Percentiles rank a stretch among this genome's conserved stretches.
phyloP scores from a whole-genome alignment of 2,888 invertebrate species.

The Capitulum mitella region DNA sequence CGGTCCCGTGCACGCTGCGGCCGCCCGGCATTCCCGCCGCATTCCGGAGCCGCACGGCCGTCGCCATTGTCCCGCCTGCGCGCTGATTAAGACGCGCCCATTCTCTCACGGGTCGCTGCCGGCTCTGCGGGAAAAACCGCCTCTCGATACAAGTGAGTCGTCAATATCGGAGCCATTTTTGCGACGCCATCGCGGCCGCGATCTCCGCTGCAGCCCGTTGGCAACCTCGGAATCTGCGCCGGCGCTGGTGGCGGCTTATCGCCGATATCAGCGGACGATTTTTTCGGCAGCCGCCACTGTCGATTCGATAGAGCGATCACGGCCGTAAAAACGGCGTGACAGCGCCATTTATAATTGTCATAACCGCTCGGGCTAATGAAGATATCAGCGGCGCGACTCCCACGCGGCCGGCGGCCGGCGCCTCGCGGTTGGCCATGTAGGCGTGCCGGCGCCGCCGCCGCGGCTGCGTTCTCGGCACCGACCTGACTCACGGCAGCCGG shows the following conservation, averaged over 20 bases:
- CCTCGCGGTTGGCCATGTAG: neutral
- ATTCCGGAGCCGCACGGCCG: neutral
- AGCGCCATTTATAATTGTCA: constrained; percentile 2
- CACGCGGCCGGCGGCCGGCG: too few species aligned
- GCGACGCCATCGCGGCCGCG: neutral
- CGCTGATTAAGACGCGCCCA: neutral
- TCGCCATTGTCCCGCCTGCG: neutral
- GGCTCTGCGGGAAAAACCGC: neutral
- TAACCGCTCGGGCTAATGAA: neutral
- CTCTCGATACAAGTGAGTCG: constrained; percentile 12
- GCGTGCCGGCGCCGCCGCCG: neutral
- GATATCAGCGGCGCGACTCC: neutral
- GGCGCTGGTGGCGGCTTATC: neutral
- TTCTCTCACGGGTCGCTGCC: neutral
- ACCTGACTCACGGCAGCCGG: neutral
- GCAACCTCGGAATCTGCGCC: neutral
- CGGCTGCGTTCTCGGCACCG: neutral
- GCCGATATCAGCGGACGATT: neutral
- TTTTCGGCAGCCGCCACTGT: neutral
- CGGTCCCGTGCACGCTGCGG: too few species aligned
- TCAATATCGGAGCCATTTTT: constrained; percentile 9
- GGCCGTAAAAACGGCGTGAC: neutral
- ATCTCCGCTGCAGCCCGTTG: neutral
- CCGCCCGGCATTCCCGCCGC: neutral
- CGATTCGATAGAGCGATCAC: neutral